Percentiles rank a stretch among this genome's conserved stretches.
phyloP scores from a whole-genome alignment of 2,888 invertebrate species.

The Aquatica leii region DNA sequence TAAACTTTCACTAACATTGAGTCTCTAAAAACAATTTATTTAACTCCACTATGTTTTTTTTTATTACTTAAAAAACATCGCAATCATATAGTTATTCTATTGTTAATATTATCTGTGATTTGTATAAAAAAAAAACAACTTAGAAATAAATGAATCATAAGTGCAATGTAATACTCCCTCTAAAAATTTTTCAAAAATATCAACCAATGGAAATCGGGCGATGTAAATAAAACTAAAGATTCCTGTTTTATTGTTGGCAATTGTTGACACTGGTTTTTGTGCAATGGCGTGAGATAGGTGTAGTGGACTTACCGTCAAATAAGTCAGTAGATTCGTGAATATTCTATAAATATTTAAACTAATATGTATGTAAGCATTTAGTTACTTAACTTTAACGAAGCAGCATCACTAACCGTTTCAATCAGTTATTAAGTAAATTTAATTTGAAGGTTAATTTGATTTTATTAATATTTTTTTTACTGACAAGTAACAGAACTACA shows the following conservation, averaged over 20 bases:
- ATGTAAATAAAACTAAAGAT: slow-evolving; percentile 6
- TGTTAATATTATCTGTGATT: no score
- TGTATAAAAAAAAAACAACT: not conserved
- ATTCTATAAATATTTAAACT: not conserved
- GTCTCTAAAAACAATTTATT: no score
- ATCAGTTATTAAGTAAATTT: not conserved
- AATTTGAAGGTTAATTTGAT: slow-evolving; percentile 14
- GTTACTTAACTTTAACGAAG: no score
- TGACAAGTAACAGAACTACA: not conserved
- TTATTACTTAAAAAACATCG: no score
- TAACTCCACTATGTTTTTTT: no score
- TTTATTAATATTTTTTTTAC: slow-evolving; percentile 9
- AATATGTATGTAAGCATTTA: no score
- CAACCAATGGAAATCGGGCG: not conserved
- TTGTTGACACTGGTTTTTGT: slow-evolving; percentile 5
- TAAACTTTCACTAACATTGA: no score
- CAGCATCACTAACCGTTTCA: not conserved
- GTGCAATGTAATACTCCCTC: slow-evolving; percentile 10
- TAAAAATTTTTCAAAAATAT: slow-evolving; percentile 8
- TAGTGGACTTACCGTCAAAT: not conserved
- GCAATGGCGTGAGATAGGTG: slow-evolving; percentile 9
- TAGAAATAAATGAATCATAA: not conserved
- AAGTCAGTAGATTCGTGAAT: not conserved
- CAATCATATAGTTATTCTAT: no score
- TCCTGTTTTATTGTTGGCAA: slow-evolving; percentile 13